Evolutionary conservation across 2,888 invertebrate species (phyloP), one percentile per base, ranked within the genome.

Genomic region (Ischnura elegans): DNA sequence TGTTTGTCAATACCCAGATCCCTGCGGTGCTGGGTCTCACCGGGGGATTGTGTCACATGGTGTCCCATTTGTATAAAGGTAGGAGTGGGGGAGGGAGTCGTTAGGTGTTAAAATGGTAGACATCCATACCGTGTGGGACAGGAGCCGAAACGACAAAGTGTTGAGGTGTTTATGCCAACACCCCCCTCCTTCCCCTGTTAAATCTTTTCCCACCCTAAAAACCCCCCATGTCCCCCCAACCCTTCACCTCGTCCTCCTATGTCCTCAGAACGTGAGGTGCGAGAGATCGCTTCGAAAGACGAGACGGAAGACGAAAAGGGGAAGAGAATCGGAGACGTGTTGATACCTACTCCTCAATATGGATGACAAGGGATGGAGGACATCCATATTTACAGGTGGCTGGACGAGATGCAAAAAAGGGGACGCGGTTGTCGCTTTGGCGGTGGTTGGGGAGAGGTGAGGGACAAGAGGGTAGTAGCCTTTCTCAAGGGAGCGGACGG

Each of bases 341-440:
- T n/a, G 51, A 51, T 51, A 76, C 13, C 3, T 36, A 66, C 61
- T 90, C 66, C 90, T 90, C 90, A 90, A 90, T 90, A 90, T 90
- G 90, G 90, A 90, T 90, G 90, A 90, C 47, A 55, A 45, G 90
- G 61, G 51, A 51, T 43, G 45, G 4, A 76, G 76, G 29, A 25
- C 36, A 76, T 76, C 76, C 36, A 76, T 76, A 76, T 76, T 76
- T 76, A 76, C 76, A 76, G 76, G 76, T 76, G 76, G 76, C 76
- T 76, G 76, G 76, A 36, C 36, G 76, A n/a, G 76, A 76, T 76
- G 76, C 76, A 76, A 76, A 76, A 61, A 51, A 61, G 61, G 76
- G 76, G 76, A 13, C 76, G 76, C 8, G 76, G 76, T 61, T 21
- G 47, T 51, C 51, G 36, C 25, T 76, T 36, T 16, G 8, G 76